Percentiles rank a stretch among this genome's conserved stretches.
These are phyloP conservation scores for Phalera bucephala DNA, from an alignment of 2,888 invertebrate species.

Conservation along the genomic window DNA sequence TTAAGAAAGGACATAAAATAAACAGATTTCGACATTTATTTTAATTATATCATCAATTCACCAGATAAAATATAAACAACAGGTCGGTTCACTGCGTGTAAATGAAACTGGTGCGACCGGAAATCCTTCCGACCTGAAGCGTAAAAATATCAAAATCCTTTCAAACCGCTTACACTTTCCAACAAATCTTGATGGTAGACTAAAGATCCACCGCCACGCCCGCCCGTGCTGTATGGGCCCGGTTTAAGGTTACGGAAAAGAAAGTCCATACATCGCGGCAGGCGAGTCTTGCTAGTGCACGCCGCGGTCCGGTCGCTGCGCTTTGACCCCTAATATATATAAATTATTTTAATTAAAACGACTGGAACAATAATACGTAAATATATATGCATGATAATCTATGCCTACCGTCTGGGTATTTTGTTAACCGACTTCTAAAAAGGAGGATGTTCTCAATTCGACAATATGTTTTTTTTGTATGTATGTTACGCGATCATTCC, in stretches of 20 bases:
- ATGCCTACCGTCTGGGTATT: no score
- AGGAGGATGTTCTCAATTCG: no score
- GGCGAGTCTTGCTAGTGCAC: slow-evolving; percentile 12
- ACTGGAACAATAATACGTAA: no score
- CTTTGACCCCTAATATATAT: slow-evolving; percentile 60
- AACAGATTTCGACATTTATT: no score
- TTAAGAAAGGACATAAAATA: no score
- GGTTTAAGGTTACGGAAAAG: slow-evolving; percentile 68
- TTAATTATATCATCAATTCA: slow-evolving; percentile 11
- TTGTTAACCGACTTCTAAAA: no score
- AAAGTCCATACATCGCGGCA: slow-evolving; percentile 56
- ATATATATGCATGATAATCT: no score
- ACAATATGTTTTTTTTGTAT: no score
- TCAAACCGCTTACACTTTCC: slow-evolving; percentile 27
- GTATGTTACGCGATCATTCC: no score
- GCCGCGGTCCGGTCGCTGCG: slow-evolving; percentile 53
- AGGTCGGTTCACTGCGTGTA: slow-evolving; percentile 11
- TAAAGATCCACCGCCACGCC: slow-evolving; percentile 28
- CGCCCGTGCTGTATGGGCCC: slow-evolving; percentile 23
- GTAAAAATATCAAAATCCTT: slow-evolving; percentile 23
- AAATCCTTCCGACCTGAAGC: slow-evolving; percentile 22
- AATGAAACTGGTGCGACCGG: slow-evolving; percentile 25
- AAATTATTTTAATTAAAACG: no score
- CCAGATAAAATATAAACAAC: slow-evolving; percentile 8
- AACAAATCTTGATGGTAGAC: slow-evolving; percentile 31